A percentile compares a stretch with the other conserved stretches of the same genome.
These are phyloP conservation scores for Dendrolimus pini DNA, from an alignment of 2,888 invertebrate species.

Conservation along the genomic window DNA sequence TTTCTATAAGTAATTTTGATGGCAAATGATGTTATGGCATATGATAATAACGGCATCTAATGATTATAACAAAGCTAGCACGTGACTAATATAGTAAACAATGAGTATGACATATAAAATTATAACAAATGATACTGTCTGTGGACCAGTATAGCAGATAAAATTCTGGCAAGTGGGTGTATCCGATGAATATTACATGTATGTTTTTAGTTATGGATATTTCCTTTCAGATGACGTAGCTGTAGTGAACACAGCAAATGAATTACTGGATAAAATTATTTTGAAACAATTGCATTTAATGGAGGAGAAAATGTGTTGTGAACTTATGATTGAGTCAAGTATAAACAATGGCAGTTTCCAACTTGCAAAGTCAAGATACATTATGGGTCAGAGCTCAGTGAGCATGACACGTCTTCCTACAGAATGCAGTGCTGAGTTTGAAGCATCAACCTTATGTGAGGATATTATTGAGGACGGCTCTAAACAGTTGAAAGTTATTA, in stretches of 20 bases:
- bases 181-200: no score
- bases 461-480: constrained; percentile 54
- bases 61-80: no score
- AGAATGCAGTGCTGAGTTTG: constrained; percentile 73
- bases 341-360: constrained; percentile 83
- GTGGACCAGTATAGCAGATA: no score
- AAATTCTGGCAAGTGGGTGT: no score
- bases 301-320: constrained; percentile 82
- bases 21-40: no score
- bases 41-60: no score
- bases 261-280: constrained; percentile 81
- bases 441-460: constrained; percentile 51
- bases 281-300: constrained; percentile 82
- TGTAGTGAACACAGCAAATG: constrained; percentile 56
- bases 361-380: constrained; percentile 85
- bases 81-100: no score
- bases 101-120: no score
- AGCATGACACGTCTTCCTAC: constrained; percentile 83
- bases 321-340: constrained; percentile 81
- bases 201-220: no score
- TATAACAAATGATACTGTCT: no score
- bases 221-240: no score
- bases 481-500: constrained; percentile 51
- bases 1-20: no score
- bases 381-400: constrained; percentile 85